phyloP scores from a whole-genome alignment of 2,888 invertebrate genomes.

The Hoplodrina blanda region DNA sequence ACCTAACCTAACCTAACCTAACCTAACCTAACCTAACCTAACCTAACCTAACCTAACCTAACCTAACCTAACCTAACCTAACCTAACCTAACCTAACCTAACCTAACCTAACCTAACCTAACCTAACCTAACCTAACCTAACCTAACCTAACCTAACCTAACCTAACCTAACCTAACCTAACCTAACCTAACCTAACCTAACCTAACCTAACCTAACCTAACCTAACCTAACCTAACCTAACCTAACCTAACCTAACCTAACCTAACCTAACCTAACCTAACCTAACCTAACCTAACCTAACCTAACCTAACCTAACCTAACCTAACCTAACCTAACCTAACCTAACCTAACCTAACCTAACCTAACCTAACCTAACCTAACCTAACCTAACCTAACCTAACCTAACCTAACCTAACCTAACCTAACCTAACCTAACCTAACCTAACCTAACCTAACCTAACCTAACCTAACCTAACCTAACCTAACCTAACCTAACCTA shows the following conservation, averaged over 20 bases:
- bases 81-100: slow-evolving; percentile 10
- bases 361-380: slow-evolving; percentile 10
- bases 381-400: slow-evolving; percentile 10
- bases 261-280: slow-evolving; percentile 10
- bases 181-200: slow-evolving; percentile 10
- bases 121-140: slow-evolving; percentile 10
- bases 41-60: slow-evolving; percentile 10
- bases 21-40: slow-evolving; percentile 10
- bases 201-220: slow-evolving; percentile 10
- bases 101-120: slow-evolving; percentile 10
- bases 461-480: slow-evolving; percentile 10
- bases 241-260: slow-evolving; percentile 10
- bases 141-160: slow-evolving; percentile 10
- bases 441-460: slow-evolving; percentile 10
- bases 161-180: slow-evolving; percentile 10
- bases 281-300: slow-evolving; percentile 10
- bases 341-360: slow-evolving; percentile 10
- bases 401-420: slow-evolving; percentile 10
- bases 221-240: slow-evolving; percentile 10
- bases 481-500: slow-evolving; percentile 10
- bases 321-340: slow-evolving; percentile 4
- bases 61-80: slow-evolving; percentile 10
- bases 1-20: slow-evolving; percentile 10
- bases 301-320: slow-evolving; percentile 6
- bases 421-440: slow-evolving; percentile 10